Base-by-base conservation (phyloP, 2,888 invertebrate genomes). In the Pollenia griseotomentosa region DNA sequence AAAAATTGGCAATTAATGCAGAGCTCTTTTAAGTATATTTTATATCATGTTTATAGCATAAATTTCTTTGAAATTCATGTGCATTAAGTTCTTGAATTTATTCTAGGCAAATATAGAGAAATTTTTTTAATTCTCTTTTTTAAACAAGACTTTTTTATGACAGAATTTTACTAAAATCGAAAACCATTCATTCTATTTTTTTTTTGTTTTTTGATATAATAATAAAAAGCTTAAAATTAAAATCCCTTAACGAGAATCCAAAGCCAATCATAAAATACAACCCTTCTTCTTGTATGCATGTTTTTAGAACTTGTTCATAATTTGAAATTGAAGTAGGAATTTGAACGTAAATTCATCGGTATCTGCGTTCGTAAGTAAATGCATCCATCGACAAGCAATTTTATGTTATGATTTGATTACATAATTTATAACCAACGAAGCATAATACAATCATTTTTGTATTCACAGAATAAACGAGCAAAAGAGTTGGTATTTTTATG, bases 361-460 rank as follows among this genome's bases (percentile, higher is more conserved):
- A 57, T n/a, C 19, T 61, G 6, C 33, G 10, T 83, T 77, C 53
- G 33, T 44, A 61, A 70, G 46, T 63, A 70, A 70, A 70, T 55
- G 61, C 73, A 59, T 80, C 68, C 55, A 81, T 84, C 78, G 68
- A 78, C 78, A 74, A 74, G 55, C 74, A 85, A 81, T 87, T 84
- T 77, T 74, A 70, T 82, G 84, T 82, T 87, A 81, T 87, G 81
- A 81, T 87, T 84, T 87, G 84, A 87, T 87, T 87, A 78, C 81
- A 87, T 79, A 84, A 87, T 84, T 87, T 87, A 84, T 74, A 84
- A 77, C 74, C 84, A 81, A 68, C 73, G 57, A 75, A 87, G 78
- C 81, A 78, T 78, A 78, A 78, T 44, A 78, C 79, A 82, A 84
- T 82, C 63, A 74, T 68, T 84, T 87, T 63, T 40, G 66, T 74